These are phyloP conservation scores for Onychostoma macrolepis DNA, from an alignment of 2,113 vertebrate genomes.

Conservation along the genomic window DNA sequence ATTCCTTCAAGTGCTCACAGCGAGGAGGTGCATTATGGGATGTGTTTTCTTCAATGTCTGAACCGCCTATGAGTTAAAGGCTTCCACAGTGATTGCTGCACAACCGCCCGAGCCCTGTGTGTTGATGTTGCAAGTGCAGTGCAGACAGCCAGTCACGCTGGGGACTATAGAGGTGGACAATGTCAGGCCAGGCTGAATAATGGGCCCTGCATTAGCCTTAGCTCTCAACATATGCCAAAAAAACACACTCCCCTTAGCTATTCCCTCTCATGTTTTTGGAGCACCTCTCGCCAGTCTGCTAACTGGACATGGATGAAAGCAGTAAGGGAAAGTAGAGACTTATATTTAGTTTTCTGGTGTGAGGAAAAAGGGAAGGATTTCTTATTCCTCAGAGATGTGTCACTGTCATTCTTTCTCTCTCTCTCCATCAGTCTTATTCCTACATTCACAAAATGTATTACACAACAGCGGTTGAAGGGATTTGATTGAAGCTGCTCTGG, in stretches of 20 bases:
- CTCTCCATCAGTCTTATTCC: background rate
- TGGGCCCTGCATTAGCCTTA: slow-evolving; percentile 49
- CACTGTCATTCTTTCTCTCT: background rate
- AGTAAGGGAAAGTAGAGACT: background rate
- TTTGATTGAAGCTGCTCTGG: background rate
- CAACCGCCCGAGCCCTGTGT: slow-evolving; percentile 1
- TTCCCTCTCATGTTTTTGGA: slow-evolving; percentile 30
- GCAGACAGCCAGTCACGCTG: slow-evolving; percentile 5
- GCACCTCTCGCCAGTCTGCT: slow-evolving; percentile 29
- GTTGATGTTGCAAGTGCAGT: slow-evolving; percentile 24
- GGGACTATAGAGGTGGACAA: slow-evolving; percentile 35
- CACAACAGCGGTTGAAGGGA: background rate
- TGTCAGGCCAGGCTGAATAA: slow-evolving; percentile 47
- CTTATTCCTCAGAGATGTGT: background rate
- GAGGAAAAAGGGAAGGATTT: background rate
- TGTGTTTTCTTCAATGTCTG: slow-evolving; percentile 42
- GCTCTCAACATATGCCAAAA: slow-evolving; percentile 42
- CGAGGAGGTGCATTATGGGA: slow-evolving; percentile 53
- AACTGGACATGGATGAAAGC: slow-evolving; percentile 49
- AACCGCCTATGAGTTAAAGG: slow-evolving; percentile 43
- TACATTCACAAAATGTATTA: slow-evolving; percentile 1
- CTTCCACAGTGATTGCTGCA: slow-evolving; percentile 41
- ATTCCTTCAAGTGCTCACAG: slow-evolving; percentile 50
- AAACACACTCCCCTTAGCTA: background rate
- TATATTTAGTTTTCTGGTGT: slow-evolving; percentile 31